These are phyloP conservation scores for Odontesthes bonariensis DNA, from an alignment of 2,113 vertebrate species.

Conservation along the genomic window DNA sequence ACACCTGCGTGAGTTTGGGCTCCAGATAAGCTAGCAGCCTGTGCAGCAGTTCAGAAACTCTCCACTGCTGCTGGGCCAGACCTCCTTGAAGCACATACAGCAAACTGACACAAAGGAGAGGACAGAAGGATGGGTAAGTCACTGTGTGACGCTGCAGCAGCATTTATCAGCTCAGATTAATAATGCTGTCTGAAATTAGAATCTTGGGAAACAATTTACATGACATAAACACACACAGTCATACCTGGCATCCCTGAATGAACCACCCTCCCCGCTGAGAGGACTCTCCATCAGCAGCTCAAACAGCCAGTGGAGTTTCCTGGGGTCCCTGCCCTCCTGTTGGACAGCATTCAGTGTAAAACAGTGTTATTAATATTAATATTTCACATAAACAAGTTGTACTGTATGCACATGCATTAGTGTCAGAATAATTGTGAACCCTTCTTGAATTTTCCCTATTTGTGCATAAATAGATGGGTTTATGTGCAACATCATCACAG, in stretches of 20 bases:
- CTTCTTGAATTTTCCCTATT: background rate
- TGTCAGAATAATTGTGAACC: background rate
- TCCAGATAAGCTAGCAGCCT: constrained; percentile 93
- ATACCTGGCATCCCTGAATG: constrained; percentile 96
- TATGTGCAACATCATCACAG: background rate
- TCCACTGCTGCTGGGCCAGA: constrained; percentile 97
- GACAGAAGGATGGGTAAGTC: background rate
- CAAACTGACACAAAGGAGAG: constrained; percentile 80
- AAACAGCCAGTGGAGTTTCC: constrained; percentile 96
- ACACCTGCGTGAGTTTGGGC: constrained; percentile 97
- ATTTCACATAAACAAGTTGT: background rate
- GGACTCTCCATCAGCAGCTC: constrained; percentile 95
- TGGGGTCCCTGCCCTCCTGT: constrained; percentile 95
- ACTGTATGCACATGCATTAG: background rate
- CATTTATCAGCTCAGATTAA: constrained; percentile 57
- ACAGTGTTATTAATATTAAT: constrained; percentile 19
- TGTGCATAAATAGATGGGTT: background rate
- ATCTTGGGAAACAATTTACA: constrained; percentile 42
- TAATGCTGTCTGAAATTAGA: constrained; percentile 55
- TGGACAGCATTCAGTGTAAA: constrained; percentile 35
- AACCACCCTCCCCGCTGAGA: constrained; percentile 93
- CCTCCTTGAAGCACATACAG: constrained; percentile 96
- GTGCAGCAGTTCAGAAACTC: constrained; percentile 93
- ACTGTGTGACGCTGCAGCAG: constrained; percentile 35
- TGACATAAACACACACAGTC: constrained; percentile 22